Evolutionary conservation across 1,140 invertebrate species (phyloP).

Genomic region (Drosophila santomea): DNA sequence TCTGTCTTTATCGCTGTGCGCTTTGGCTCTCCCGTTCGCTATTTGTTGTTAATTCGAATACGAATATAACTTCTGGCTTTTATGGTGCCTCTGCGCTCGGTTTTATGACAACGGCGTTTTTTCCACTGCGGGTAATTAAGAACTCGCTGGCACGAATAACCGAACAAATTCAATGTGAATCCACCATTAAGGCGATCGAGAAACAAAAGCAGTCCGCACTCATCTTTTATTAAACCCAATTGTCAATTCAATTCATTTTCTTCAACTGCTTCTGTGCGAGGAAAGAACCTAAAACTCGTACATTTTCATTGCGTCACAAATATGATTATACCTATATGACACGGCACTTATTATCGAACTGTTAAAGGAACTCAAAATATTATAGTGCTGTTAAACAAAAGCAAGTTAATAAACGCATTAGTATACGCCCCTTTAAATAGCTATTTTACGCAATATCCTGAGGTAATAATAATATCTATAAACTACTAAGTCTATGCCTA

Average conservation of each 20-base stretch:
- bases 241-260: constrained; percentile 32
- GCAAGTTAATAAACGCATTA: not conserved
- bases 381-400: constrained; percentile 16
- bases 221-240: constrained; percentile 31
- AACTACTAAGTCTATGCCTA: not conserved
- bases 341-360: constrained; percentile 5
- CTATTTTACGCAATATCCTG: not conserved
- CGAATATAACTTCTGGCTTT: constrained; percentile 48
- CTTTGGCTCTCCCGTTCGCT: constrained; percentile 16
- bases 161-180: constrained; percentile 6
- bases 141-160: not conserved
- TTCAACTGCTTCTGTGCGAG: not conserved
- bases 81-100: constrained; percentile 31
- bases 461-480: not conserved
- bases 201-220: constrained; percentile 17
- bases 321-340: constrained; percentile 11
- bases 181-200: constrained; percentile 23
- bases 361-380: constrained; percentile 1
- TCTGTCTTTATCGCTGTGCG: constrained; percentile 34
- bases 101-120: constrained; percentile 52
- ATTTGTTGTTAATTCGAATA: constrained; percentile 61
- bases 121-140: constrained; percentile 49
- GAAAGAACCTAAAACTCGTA: not conserved
- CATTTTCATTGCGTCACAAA: constrained; percentile 19
- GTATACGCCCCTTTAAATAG: no score